Percentiles rank a stretch among this genome's conserved stretches.
Conservation (phyloP, 2,113 vertebrate species). For the Microcebus griseorufus region DNA sequence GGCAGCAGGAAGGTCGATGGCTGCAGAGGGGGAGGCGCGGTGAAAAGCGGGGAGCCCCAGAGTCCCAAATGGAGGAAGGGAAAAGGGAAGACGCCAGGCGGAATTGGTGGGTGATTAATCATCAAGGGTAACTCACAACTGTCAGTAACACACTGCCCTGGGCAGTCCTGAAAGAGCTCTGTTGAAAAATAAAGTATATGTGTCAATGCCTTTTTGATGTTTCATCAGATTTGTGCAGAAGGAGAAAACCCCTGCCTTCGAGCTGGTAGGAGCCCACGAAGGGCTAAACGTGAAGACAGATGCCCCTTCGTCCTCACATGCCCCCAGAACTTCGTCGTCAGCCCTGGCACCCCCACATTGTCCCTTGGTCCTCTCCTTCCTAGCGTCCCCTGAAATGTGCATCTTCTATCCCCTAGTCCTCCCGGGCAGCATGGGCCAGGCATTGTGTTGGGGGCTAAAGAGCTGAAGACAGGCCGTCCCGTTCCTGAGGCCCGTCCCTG, state of each 20-base stretch:
- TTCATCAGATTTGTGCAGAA: background rate
- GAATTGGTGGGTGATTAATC: too few relatives aligned
- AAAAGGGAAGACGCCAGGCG: too few relatives aligned
- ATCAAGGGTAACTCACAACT: too few relatives aligned
- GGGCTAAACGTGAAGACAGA: background rate
- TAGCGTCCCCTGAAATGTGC: accelerated
- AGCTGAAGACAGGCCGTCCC: background rate
- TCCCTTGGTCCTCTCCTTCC: accelerated
- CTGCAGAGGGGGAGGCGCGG: background rate
- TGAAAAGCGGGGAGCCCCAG: too few relatives aligned
- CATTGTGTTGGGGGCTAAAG: background rate
- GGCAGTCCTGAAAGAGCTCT: background rate
- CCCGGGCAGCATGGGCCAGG: background rate
- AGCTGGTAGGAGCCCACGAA: accelerated
- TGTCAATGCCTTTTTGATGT: background rate
- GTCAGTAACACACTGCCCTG: too few relatives aligned
- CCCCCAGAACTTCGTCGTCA: accelerated
- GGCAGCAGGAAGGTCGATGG: accelerated
- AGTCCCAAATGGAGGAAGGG: background rate
- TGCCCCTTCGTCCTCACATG: background rate
- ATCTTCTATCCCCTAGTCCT: accelerated
- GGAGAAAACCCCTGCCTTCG: background rate
- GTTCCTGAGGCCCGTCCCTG: too few relatives aligned
- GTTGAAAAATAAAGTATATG: background rate
- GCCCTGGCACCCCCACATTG: accelerated